Percentiles rank a stretch among this genome's conserved stretches.
phyloP scores from a whole-genome alignment of 1,140 invertebrate species.

The Heliconius congener region DNA sequence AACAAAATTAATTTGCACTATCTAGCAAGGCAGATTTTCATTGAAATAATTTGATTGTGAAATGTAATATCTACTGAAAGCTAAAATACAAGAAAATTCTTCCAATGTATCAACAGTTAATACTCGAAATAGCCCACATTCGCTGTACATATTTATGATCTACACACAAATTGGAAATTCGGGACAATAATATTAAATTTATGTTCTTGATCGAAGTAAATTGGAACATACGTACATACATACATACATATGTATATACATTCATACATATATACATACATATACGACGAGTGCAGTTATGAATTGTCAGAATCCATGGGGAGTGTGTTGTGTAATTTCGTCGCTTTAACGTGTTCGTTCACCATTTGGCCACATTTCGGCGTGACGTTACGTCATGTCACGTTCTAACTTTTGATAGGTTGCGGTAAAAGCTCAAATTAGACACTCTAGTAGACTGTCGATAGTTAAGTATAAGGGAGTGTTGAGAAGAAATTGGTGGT shows the following conservation, averaged over 20 bases:
- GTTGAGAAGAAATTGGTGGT: no score
- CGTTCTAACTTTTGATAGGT: not conserved
- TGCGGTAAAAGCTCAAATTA: not conserved
- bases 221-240: not conserved
- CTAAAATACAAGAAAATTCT: not conserved
- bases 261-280: not conserved
- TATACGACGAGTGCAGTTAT: not conserved
- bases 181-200: not conserved
- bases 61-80: not conserved
- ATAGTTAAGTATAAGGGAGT: no score
- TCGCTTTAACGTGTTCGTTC: not conserved
- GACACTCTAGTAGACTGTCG: not conserved
- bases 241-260: not conserved
- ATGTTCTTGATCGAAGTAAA: not conserved
- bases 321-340: not conserved
- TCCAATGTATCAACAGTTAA: constrained; percentile 2
- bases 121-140: not conserved
- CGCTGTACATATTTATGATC: not conserved
- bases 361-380: constrained; percentile 18
- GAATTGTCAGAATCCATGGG: constrained; percentile 5
- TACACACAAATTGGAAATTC: not conserved
- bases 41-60: no score
- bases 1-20: no score
- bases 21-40: no score
- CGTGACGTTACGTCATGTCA: constrained; percentile 3